Percentiles rank a stretch among this genome's conserved stretches.
Evolutionary conservation across 2,888 invertebrate species (phyloP).

Genomic region (Dicycla oo): DNA sequence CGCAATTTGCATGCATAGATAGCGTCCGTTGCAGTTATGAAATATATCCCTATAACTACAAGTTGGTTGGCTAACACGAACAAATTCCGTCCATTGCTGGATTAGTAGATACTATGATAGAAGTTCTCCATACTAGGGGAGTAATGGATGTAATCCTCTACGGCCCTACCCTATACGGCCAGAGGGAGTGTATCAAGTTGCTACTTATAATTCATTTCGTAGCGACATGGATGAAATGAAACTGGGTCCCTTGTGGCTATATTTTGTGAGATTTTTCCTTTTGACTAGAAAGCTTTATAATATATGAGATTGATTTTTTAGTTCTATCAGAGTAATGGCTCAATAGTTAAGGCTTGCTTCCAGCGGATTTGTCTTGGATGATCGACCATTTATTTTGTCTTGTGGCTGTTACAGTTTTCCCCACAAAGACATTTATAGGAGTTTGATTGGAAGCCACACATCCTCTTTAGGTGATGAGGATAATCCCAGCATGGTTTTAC

Average conservation of each 20-base stretch:
- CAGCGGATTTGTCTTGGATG: not conserved
- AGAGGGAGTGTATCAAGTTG: slow-evolving; percentile 51
- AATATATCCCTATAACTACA: slow-evolving; percentile 53
- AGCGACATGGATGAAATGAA: slow-evolving; percentile 67
- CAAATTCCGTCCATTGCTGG: slow-evolving; percentile 37
- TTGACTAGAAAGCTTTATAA: slow-evolving; percentile 42
- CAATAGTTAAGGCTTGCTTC: not conserved
- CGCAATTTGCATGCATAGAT: slow-evolving; percentile 69
- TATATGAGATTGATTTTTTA: slow-evolving; percentile 36
- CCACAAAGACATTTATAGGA: not conserved
- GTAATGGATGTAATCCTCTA: slow-evolving; percentile 43
- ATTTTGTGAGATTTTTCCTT: slow-evolving; percentile 59
- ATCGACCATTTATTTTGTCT: not conserved
- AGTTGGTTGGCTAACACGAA: slow-evolving; percentile 25
- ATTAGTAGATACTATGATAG: slow-evolving; percentile 19
- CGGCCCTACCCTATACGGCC: slow-evolving; percentile 17
- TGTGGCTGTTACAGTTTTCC: not conserved
- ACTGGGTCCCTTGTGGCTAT: slow-evolving; percentile 57
- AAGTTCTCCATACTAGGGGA: not conserved
- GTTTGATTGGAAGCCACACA: not conserved
- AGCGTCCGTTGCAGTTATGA: slow-evolving; percentile 66
- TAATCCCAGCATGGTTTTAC: not conserved
- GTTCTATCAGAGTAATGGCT: slow-evolving; percentile 7
- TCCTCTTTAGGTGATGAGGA: not conserved
- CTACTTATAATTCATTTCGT: slow-evolving; percentile 70